Evolutionary conservation across 2,888 invertebrate genomes (phyloP), one percentile per base, ranked within the genome.

Genomic region (Drosophila pseudotakahashii): DNA sequence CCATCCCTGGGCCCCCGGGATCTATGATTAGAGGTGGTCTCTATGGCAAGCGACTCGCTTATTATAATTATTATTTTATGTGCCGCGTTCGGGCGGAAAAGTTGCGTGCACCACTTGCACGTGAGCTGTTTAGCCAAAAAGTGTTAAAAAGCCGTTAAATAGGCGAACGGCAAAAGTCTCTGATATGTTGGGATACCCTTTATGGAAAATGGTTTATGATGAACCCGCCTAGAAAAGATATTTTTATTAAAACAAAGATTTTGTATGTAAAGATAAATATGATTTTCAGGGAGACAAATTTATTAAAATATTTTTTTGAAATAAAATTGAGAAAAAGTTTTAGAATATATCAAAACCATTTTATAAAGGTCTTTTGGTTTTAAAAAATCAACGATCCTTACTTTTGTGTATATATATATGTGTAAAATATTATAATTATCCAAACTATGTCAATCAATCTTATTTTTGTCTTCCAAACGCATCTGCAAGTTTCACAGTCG

Each of bases 51-150:
- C 37, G 26, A 53, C 77, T 69, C 81, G 60, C 75, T 78, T 86
- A 82, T 83, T 80, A 87, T 85, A 76, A 87, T 87, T 81, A 84
- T 87, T 75, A 77, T 84, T 79, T 71, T 82, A 77, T 77, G 71
- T 67, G 77, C 44, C 39, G 16, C 32, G 41, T 36, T 30, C 50
- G 63, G 19, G 37, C 30, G 47, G 68, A 37, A 59, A 47, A 41
- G 53, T 68, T 68, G 68, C 60, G 69, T 73, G 79, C 66, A 68
- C 66, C 79, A 76, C 64, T 76, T 81, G 84, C 88, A 85, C 87
- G 83, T 83, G 84, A 87, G 82, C 80, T 85, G 79, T 82, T 84
- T 87, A 82, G 77, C 77, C 81, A 73, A 84, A 80, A 84, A 78
- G 87, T 84, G 83, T 84, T 84, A 87, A 87, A 84, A 73, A 64